Evolutionary conservation across 2,888 invertebrate genomes (phyloP).

Genomic region (Philaethria dido): DNA sequence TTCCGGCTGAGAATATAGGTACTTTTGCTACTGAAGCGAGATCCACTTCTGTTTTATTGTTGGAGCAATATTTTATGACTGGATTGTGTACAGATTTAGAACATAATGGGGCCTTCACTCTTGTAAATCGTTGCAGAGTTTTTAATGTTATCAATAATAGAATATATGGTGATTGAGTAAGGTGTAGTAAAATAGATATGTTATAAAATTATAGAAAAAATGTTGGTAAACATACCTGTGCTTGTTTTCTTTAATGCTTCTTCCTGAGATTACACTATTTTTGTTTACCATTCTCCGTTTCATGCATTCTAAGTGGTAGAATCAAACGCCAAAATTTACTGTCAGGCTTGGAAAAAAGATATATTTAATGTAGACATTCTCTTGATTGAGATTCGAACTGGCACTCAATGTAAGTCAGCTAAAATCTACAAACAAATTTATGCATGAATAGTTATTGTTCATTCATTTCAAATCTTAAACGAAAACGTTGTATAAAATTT

Average conservation of each 20-base stretch:
- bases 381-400: too few species aligned
- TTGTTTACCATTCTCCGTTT: too few species aligned
- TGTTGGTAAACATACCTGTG: not conserved
- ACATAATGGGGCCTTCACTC: constrained; percentile 52
- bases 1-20: constrained; percentile 74
- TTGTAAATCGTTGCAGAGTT: constrained; percentile 43
- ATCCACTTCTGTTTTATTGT: constrained; percentile 83
- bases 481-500: not conserved
- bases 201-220: not conserved
- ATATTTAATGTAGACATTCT: too few species aligned
- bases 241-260: too few species aligned
- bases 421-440: too few species aligned
- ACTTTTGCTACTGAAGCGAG: constrained; percentile 75
- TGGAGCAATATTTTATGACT: constrained; percentile 82
- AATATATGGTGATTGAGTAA: constrained; percentile 34
- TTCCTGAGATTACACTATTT: too few species aligned
- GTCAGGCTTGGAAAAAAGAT: too few species aligned
- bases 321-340: too few species aligned
- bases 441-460: too few species aligned
- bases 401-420: too few species aligned
- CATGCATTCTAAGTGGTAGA: too few species aligned
- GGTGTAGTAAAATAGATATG: not conserved
- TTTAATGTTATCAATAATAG: constrained; percentile 39
- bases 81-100: constrained; percentile 83
- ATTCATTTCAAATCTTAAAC: not conserved